Conservation (phyloP, 2,113 vertebrate genomes). For the Chaetops frenatus region DNA sequence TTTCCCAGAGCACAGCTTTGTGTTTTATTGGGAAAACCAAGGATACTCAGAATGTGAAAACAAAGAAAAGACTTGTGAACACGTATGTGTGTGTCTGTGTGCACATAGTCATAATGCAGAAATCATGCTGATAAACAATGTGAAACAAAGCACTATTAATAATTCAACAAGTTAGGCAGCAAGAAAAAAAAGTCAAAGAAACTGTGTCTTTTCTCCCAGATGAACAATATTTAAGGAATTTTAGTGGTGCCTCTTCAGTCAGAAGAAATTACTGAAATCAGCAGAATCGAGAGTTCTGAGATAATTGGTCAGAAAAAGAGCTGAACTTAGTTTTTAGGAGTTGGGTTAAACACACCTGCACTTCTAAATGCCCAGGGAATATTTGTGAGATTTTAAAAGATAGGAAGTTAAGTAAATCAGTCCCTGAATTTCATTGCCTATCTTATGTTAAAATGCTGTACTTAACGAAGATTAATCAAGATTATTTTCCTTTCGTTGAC, state of each 20-base stretch:
- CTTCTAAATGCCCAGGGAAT: background rate
- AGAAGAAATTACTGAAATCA: constrained; percentile 17
- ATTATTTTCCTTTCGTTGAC: background rate
- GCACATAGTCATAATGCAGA: constrained; percentile 6
- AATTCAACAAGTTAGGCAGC: constrained; percentile 9
- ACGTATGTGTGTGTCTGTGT: background rate
- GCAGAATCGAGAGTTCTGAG: background rate
- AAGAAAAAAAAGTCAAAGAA: background rate
- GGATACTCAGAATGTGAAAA: background rate
- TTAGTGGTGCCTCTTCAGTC: background rate
- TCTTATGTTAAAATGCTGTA: background rate
- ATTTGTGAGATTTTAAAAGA: background rate
- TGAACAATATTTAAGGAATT: constrained; percentile 27
- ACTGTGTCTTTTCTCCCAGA: background rate
- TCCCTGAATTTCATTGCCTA: background rate
- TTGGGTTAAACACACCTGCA: background rate
- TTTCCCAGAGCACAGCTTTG: background rate
- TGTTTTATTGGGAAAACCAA: background rate
- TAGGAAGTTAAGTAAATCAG: background rate
- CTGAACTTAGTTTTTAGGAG: background rate
- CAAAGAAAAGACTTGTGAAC: background rate
- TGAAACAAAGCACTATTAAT: constrained; percentile 49
- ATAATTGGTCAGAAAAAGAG: background rate
- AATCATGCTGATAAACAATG: constrained; percentile 1
- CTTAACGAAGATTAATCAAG: constrained; percentile 8